These are phyloP conservation scores for Ranitomeya variabilis DNA, from an alignment of 2,113 vertebrate genomes.

Conservation along the genomic window DNA sequence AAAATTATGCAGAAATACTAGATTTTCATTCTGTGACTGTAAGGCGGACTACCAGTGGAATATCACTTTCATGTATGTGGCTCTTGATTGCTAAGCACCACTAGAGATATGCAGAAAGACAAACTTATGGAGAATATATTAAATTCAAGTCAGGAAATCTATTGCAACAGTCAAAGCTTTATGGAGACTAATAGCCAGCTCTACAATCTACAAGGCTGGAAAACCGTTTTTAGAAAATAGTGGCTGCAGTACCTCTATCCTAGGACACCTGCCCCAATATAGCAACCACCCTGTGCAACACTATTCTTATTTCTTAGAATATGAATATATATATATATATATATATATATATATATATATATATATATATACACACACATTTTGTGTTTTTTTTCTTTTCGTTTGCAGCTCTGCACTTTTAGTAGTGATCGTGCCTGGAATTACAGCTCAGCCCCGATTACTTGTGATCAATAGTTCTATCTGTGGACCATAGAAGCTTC, in stretches of 20 bases:
- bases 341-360: too few relatives aligned
- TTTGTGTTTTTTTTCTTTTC: too few relatives aligned
- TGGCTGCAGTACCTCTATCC: not conserved
- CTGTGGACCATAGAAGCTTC: too few relatives aligned
- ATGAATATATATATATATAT: too few relatives aligned
- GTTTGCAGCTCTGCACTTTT: too few relatives aligned
- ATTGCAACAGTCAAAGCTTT: not conserved
- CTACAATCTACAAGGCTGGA: too few relatives aligned
- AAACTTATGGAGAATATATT: not conserved
- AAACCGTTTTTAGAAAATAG: too few relatives aligned
- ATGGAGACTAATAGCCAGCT: too few relatives aligned
- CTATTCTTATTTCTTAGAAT: not conserved
- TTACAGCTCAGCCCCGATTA: too few relatives aligned
- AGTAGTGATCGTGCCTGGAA: too few relatives aligned
- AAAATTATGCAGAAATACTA: conserved; percentile 28
- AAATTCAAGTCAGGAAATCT: not conserved
- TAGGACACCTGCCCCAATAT: not conserved
- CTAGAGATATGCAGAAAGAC: conserved; percentile 12
- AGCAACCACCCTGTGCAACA: not conserved
- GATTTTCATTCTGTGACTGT: not conserved
- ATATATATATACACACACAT: too few relatives aligned
- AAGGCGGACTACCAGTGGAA: not conserved
- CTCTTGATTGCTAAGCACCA: not conserved
- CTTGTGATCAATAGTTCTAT: too few relatives aligned
- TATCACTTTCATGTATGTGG: conserved; percentile 13